Evolutionary conservation across 2,113 vertebrate genomes (phyloP).

Genomic region (Colossoma macropomum): DNA sequence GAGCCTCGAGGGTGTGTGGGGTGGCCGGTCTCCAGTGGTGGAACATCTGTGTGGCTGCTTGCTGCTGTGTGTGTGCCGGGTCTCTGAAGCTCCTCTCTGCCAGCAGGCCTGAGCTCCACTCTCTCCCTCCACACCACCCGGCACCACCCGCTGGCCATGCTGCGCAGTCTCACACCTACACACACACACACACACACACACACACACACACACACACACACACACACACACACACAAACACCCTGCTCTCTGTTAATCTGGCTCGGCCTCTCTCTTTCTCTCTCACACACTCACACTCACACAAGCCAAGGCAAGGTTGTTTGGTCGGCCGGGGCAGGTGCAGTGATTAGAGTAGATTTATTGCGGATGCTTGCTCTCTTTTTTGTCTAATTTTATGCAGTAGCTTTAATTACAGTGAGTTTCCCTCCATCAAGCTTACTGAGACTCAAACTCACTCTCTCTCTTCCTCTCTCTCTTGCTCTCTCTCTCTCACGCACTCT

Average conservation of each 20-base stretch:
- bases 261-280: constrained; percentile 28
- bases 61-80: constrained; percentile 22
- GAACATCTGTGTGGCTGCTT: constrained; percentile 54
- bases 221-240: constrained; percentile 25
- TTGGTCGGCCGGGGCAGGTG: constrained; percentile 45
- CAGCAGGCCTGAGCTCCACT: constrained; percentile 55
- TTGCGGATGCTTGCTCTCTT: constrained; percentile 52
- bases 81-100: constrained; percentile 36
- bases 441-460: background rate
- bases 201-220: constrained; percentile 41
- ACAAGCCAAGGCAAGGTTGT: constrained; percentile 49
- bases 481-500: too few relatives aligned
- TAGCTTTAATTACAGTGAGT: constrained; percentile 55
- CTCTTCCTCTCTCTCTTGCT: constrained; percentile 3
- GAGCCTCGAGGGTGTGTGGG: constrained; percentile 1
- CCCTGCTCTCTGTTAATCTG: constrained; percentile 21
- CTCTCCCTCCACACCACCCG: constrained; percentile 32
- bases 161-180: constrained; percentile 48
- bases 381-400: constrained; percentile 57
- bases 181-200: constrained; percentile 28
- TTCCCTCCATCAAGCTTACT: constrained; percentile 36
- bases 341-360: constrained; percentile 66
- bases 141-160: constrained; percentile 52
- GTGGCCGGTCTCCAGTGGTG: constrained; percentile 45
- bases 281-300: constrained; percentile 33